Evolutionary conservation across 64 coral and sea anemone species (phyloP).

Genomic region (Pocillopora verrucosa): DNA sequence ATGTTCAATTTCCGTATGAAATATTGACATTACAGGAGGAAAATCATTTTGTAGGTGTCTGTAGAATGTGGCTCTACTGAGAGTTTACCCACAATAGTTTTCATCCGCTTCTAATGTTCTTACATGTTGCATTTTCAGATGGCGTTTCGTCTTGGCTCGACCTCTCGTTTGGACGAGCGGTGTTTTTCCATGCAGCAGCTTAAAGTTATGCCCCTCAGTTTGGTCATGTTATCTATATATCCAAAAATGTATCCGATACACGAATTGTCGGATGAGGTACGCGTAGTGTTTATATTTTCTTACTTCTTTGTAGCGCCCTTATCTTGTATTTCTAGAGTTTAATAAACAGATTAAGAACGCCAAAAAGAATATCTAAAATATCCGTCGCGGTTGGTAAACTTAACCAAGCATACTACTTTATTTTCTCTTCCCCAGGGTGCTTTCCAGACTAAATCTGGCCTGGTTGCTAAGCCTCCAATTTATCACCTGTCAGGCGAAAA

Average conservation of each 20-base stretch:
- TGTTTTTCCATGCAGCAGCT: conserved; percentile 95
- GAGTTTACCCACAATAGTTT: not conserved
- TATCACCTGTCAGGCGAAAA: conserved; percentile 88
- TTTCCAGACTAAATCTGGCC: conserved; percentile 78
- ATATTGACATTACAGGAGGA: too few species aligned
- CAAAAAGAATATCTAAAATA: too few species aligned
- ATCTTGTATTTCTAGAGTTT: too few species aligned
- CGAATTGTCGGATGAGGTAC: conserved; percentile 84
- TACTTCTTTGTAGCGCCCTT: too few species aligned
- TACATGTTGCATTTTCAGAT: conserved; percentile 36
- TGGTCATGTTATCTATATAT: conserved; percentile 87
- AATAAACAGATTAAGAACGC: too few species aligned
- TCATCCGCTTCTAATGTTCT: not conserved
- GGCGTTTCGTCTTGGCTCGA: conserved; percentile 90
- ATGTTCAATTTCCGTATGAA: too few species aligned
- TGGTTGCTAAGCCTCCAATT: conserved; percentile 78
- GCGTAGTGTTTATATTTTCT: not conserved
- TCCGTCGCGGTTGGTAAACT: too few species aligned
- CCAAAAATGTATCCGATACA: conserved; percentile 87
- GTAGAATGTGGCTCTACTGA: not conserved
- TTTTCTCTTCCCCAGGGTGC: conserved; percentile 63
- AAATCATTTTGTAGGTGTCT: not conserved
- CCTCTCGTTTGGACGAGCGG: conserved; percentile 69
- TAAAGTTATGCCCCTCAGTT: conserved; percentile 85
- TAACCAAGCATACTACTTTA: not conserved